Percentiles rank a stretch among this genome's conserved stretches.
These are phyloP conservation scores for Xestia sexstrigata DNA, from an alignment of 2,888 invertebrate species.

Conservation along the genomic window DNA sequence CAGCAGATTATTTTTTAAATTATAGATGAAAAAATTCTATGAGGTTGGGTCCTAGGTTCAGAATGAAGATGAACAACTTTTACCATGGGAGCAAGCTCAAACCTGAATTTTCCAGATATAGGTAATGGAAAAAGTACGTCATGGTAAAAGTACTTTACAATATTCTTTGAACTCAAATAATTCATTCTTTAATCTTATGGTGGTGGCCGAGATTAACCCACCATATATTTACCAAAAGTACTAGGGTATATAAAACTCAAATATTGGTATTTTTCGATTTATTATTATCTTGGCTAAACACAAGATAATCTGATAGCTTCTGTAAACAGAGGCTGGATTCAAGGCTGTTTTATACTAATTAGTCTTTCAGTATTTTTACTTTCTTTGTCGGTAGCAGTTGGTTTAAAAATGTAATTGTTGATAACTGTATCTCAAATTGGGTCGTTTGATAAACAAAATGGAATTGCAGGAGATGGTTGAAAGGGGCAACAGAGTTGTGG, in stretches of 20 bases:
- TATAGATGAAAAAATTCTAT: too few relatives aligned
- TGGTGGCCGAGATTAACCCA: background rate
- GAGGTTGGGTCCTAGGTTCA: too few relatives aligned
- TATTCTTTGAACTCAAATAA: background rate
- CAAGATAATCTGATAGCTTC: slow-evolving; percentile 75
- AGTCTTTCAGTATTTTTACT: slow-evolving; percentile 63
- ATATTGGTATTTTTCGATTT: slow-evolving; percentile 71
- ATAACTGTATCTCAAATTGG: background rate
- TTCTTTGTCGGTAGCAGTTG: slow-evolving; percentile 51
- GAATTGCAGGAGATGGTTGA: slow-evolving; percentile 64
- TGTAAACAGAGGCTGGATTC: slow-evolving; percentile 72
- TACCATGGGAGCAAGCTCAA: too few relatives aligned
- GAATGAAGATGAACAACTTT: too few relatives aligned
- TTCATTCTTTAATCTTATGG: slow-evolving; percentile 7
- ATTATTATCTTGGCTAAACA: slow-evolving; percentile 77
- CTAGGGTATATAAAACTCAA: slow-evolving; percentile 50
- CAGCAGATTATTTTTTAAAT: too few relatives aligned
- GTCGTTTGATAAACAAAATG: slow-evolving; percentile 24
- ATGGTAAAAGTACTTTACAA: background rate
- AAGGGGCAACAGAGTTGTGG: slow-evolving; percentile 74
- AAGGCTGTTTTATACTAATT: slow-evolving; percentile 68
- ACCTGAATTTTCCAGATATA: too few relatives aligned
- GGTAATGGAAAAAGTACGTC: too few relatives aligned
- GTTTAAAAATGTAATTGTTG: slow-evolving; percentile 33
- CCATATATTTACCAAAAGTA: slow-evolving; percentile 34